phyloP scores from a whole-genome alignment of 2,888 invertebrate species.

The Cancer borealis region DNA sequence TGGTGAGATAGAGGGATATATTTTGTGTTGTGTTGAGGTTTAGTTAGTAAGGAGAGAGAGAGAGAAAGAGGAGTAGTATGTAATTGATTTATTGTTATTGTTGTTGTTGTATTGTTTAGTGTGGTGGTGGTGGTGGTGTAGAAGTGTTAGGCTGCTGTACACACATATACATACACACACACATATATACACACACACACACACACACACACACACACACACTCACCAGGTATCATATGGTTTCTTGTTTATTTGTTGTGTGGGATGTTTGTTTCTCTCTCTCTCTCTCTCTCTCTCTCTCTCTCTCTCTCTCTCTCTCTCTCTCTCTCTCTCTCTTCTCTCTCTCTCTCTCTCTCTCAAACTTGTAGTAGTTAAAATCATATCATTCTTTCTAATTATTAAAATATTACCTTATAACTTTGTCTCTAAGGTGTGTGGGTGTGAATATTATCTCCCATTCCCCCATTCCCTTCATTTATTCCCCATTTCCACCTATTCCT shows the following conservation, averaged over 20 bases:
- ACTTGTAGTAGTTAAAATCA: too few relatives aligned
- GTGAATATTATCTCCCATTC: not conserved
- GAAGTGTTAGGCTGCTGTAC: not conserved
- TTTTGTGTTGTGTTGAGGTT: too few relatives aligned
- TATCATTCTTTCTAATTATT: not conserved
- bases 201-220: too few relatives aligned
- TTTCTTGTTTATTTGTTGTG: not conserved
- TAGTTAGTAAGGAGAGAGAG: not conserved
- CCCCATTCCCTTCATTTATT: too few relatives aligned
- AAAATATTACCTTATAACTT: not conserved
- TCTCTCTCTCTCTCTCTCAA: too few relatives aligned
- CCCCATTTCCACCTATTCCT: too few relatives aligned
- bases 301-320: too few relatives aligned
- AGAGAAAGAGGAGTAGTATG: not conserved
- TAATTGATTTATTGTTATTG: not conserved
- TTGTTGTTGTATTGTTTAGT: not conserved
- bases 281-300: too few relatives aligned
- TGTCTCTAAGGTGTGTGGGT: not conserved
- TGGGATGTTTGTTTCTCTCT: not conserved
- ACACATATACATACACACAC: not conserved
- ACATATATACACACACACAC: not conserved
- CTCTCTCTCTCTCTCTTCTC: too few relatives aligned
- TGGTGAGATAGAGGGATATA: not conserved
- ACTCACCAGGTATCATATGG: too few relatives aligned
- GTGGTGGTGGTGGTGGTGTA: not conserved